phyloP scores from a whole-genome alignment of 2,113 vertebrate species.

The Pseudonaja textilis region DNA sequence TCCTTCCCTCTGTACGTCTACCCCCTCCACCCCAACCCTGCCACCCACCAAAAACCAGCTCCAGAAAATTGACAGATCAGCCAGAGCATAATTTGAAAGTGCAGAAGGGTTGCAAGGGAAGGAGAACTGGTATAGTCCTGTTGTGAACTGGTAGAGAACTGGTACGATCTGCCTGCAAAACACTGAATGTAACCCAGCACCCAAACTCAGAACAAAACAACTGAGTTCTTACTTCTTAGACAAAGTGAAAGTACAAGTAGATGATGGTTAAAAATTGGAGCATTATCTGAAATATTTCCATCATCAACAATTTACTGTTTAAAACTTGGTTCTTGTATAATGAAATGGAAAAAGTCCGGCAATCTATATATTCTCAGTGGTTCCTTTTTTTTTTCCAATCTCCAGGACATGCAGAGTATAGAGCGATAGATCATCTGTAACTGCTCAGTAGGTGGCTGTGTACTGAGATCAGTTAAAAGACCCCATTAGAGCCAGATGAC shows the following conservation, averaged over 20 bases:
- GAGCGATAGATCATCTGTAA: conserved; percentile 12
- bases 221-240: neutral
- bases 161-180: neutral
- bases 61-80: neutral
- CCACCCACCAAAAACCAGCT: neutral
- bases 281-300: neutral
- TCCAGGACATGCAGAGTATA: neutral
- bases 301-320: neutral
- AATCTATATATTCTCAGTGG: conserved; percentile 3
- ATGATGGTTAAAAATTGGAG: neutral
- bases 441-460: neutral
- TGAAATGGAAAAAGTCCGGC: neutral
- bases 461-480: conserved; percentile 31
- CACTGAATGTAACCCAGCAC: neutral
- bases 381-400: neutral
- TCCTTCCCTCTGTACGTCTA: neutral
- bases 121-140: neutral
- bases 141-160: too few species aligned
- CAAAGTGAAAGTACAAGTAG: conserved; percentile 6
- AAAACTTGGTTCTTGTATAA: conserved; percentile 4
- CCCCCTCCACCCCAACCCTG: too few species aligned
- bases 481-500: neutral
- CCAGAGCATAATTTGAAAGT: neutral
- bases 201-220: neutral
- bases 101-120: neutral